Conservation (phyloP, 2,113 vertebrate genomes). For the Oreochromis tanganicae region DNA sequence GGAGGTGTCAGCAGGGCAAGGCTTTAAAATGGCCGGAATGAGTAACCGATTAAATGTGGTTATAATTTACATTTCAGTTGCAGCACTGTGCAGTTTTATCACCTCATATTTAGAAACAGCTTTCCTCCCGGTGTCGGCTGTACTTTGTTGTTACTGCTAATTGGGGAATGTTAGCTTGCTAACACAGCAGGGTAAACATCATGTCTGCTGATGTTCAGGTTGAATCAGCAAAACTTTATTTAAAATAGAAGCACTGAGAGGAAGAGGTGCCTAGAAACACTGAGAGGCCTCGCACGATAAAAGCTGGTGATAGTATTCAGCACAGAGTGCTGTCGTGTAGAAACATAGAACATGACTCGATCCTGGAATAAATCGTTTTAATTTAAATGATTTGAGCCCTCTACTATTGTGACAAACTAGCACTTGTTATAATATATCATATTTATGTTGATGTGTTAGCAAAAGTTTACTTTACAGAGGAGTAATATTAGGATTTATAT, state of each 20-base stretch:
- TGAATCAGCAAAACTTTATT: neutral
- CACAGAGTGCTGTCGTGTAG: neutral
- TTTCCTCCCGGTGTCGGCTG: neutral
- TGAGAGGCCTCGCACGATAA: neutral
- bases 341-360: neutral
- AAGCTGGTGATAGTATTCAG: neutral
- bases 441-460: neutral
- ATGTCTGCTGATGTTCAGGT: neutral
- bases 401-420: neutral
- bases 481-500: neutral
- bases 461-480: neutral
- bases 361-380: neutral
- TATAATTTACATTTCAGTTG: neutral
- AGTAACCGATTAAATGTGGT: neutral
- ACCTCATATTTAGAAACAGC: neutral
- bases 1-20: neutral
- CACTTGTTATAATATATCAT: neutral
- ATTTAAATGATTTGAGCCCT: neutral
- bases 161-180: neutral
- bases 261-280: neutral
- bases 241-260: neutral
- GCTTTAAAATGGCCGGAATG: slow-evolving; percentile 6
- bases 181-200: neutral
- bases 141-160: neutral
- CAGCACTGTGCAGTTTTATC: neutral